Percentiles rank a stretch among this genome's conserved stretches.
phyloP scores from a whole-genome alignment of 2,888 invertebrate genomes.

The Limnephilus auricula region DNA sequence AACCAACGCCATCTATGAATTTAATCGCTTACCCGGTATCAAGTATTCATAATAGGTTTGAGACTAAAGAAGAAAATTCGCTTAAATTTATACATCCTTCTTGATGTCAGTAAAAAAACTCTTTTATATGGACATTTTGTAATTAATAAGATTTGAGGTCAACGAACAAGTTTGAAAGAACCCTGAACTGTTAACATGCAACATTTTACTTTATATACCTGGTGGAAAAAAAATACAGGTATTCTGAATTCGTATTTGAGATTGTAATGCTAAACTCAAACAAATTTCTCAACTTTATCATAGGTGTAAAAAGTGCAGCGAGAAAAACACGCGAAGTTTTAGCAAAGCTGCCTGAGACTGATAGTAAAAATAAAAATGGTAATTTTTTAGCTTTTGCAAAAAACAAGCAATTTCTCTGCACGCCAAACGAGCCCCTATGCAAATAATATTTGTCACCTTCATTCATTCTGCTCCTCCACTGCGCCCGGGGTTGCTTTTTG shows the following conservation, averaged over 20 bases:
- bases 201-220: background rate
- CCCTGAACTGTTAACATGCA: background rate
- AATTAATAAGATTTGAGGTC: background rate
- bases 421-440: slow-evolving; percentile 12
- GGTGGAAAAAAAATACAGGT: background rate
- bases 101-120: no score
- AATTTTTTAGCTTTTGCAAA: slow-evolving; percentile 2
- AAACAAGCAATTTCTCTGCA: background rate
- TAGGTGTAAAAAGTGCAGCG: background rate
- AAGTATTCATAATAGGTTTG: no score
- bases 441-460: slow-evolving; percentile 34
- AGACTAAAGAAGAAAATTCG: no score
- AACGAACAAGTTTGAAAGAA: background rate
- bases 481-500: background rate
- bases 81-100: no score
- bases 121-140: background rate
- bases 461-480: background rate
- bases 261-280: background rate
- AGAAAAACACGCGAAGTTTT: background rate
- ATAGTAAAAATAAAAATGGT: background rate
- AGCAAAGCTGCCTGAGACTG: background rate
- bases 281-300: background rate
- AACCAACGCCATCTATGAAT: no score
- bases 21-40: no score
- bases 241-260: background rate